Evolutionary conservation across 2,888 invertebrate genomes (phyloP).

Genomic region (Catonia carolina): DNA sequence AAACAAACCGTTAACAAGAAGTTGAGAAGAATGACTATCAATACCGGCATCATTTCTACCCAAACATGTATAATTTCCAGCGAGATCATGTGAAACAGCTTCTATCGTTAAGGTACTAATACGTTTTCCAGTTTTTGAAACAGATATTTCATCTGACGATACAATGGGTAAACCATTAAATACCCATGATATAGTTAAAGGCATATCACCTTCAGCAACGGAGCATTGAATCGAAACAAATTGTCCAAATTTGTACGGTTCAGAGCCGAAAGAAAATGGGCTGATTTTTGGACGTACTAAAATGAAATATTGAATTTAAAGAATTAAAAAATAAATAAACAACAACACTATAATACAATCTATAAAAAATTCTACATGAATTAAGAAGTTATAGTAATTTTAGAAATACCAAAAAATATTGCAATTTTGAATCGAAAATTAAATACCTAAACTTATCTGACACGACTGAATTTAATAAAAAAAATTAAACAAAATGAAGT

Average conservation of each 20-base stretch:
- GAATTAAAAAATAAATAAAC: neutral
- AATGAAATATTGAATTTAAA: neutral
- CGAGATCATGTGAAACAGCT: conserved; percentile 33
- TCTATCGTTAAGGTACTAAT: conserved; percentile 39
- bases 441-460: too few relatives aligned
- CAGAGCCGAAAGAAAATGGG: conserved; percentile 42
- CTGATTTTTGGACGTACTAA: conserved; percentile 42
- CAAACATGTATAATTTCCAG: conserved; percentile 42
- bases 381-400: too few relatives aligned
- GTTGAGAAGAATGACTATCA: conserved; percentile 38
- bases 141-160: conserved; percentile 43
- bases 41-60: conserved; percentile 40
- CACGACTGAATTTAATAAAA: too few relatives aligned
- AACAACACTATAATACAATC: too few relatives aligned
- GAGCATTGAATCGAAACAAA: conserved; percentile 49
- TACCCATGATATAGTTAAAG: conserved; percentile 67
- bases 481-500: too few relatives aligned
- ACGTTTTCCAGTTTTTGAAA: conserved; percentile 38
- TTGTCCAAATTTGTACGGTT: conserved; percentile 40
- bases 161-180: conserved; percentile 41
- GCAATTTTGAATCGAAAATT: too few relatives aligned
- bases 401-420: too few relatives aligned
- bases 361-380: too few relatives aligned
- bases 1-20: conserved; percentile 32
- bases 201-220: conserved; percentile 68